Evolutionary conservation across 2,888 invertebrate species (phyloP).

Genomic region (Diabrotica balteata): DNA sequence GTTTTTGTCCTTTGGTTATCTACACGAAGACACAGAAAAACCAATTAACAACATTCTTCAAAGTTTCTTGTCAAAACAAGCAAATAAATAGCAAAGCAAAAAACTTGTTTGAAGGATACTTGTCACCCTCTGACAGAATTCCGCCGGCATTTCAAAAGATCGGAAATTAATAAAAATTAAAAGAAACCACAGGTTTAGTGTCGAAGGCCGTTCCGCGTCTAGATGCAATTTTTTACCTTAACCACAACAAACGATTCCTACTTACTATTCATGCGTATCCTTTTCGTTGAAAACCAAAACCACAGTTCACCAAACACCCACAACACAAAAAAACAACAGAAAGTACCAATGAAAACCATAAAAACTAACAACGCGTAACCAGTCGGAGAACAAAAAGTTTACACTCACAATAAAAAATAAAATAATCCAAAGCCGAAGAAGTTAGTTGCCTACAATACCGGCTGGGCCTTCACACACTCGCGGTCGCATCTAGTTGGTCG

Average conservation of each 20-base stretch:
- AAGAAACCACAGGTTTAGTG: no score
- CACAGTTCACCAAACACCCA: constrained; percentile 31
- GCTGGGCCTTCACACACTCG: constrained; percentile 1
- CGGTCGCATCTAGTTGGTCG: not conserved
- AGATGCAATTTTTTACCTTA: constrained; percentile 10
- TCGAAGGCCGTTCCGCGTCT: not conserved
- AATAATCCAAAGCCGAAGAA: constrained; percentile 4
- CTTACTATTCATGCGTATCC: constrained; percentile 39
- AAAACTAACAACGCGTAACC: constrained; percentile 21
- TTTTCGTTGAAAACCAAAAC: constrained; percentile 26
- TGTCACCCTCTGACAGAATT: no score
- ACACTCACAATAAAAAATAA: constrained; percentile 8
- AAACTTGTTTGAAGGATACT: no score
- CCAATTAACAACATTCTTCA: no score
- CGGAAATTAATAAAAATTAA: no score
- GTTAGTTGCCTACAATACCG: constrained; percentile 2
- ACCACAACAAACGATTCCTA: constrained; percentile 24
- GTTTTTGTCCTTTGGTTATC: no score
- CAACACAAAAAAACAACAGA: constrained; percentile 29
- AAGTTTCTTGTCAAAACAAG: no score
- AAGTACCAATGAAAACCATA: constrained; percentile 28
- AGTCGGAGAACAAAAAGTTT: constrained; percentile 1
- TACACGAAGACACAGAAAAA: no score
- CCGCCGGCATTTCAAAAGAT: no score
- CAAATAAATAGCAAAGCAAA: no score